phyloP scores from a whole-genome alignment of 2,888 invertebrate genomes.

The Drosophila colorata region DNA sequence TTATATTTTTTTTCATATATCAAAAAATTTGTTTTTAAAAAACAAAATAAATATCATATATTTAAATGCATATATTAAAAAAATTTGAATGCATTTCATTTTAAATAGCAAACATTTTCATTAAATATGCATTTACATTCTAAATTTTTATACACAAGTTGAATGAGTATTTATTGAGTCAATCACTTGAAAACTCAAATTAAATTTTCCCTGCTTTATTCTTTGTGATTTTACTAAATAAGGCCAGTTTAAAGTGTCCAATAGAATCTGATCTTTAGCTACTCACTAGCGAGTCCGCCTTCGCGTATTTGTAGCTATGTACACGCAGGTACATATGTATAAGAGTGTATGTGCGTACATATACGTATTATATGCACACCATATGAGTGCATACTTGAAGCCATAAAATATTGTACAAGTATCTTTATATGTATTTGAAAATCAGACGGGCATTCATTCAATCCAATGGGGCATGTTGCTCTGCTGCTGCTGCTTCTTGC shows the following conservation, averaged over 20 bases:
- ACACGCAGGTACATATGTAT: background rate
- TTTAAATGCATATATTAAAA: no score
- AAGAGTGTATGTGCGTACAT: background rate
- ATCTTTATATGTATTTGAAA: constrained; percentile 75
- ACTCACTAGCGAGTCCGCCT: background rate
- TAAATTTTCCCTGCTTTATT: background rate
- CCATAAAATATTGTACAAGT: constrained; percentile 56
- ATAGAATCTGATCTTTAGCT: background rate
- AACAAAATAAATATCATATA: no score
- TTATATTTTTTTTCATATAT: no score
- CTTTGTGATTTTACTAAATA: background rate
- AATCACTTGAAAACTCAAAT: no score
- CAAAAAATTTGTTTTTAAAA: no score
- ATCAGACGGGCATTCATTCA: constrained; percentile 74
- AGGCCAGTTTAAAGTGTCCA: background rate
- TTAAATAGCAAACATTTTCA: no score
- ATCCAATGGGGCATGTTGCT: constrained; percentile 45
- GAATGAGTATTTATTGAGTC: no score
- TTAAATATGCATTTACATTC: no score
- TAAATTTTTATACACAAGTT: no score
- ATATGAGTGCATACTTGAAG: constrained; percentile 52
- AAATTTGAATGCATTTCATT: no score
- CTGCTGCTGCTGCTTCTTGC: constrained; percentile 3
- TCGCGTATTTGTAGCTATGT: background rate
- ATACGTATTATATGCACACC: constrained; percentile 25